These are phyloP conservation scores for Eueremaeus valkanovi DNA, from an alignment of 2,888 invertebrate genomes.

Conservation along the genomic window DNA sequence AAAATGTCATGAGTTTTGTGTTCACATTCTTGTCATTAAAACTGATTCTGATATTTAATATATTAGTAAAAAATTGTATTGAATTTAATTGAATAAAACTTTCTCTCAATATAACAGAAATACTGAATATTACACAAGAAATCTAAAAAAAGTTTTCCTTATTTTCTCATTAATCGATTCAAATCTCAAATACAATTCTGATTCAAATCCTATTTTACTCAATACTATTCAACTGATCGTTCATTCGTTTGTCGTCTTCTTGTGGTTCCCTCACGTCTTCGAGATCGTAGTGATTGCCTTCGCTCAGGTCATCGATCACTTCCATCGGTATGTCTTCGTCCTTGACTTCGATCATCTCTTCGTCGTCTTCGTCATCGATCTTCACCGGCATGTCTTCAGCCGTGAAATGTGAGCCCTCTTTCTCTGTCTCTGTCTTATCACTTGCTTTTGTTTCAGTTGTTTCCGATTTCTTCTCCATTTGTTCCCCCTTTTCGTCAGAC, in stretches of 20 bases:
- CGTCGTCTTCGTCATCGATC: slow-evolving; percentile 24
- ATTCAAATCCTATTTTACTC: not conserved
- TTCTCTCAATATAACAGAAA: no score
- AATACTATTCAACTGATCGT: slow-evolving; percentile 24
- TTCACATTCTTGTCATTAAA: no score
- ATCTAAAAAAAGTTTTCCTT: no score
- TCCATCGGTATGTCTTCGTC: slow-evolving; percentile 21
- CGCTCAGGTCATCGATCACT: slow-evolving; percentile 10
- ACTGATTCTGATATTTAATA: no score
- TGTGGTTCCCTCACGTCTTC: slow-evolving; percentile 6
- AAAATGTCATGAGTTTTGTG: no score
- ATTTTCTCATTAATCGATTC: not conserved
- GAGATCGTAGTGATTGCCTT: slow-evolving; percentile 5
- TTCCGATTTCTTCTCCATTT: slow-evolving; percentile 3
- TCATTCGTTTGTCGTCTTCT: slow-evolving; percentile 25
- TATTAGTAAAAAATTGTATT: no score
- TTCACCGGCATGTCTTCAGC: slow-evolving; percentile 22
- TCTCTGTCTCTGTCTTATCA: not conserved
- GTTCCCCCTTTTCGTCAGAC: not conserved
- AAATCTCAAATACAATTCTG: not conserved
- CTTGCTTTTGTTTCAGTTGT: not conserved
- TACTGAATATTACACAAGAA: no score
- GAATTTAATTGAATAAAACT: no score
- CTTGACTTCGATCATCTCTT: slow-evolving; percentile 20
- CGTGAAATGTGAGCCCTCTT: slow-evolving; percentile 15